Evolutionary conservation across 2,113 vertebrate species (phyloP).

Genomic region (Corythornis cristatus): DNA sequence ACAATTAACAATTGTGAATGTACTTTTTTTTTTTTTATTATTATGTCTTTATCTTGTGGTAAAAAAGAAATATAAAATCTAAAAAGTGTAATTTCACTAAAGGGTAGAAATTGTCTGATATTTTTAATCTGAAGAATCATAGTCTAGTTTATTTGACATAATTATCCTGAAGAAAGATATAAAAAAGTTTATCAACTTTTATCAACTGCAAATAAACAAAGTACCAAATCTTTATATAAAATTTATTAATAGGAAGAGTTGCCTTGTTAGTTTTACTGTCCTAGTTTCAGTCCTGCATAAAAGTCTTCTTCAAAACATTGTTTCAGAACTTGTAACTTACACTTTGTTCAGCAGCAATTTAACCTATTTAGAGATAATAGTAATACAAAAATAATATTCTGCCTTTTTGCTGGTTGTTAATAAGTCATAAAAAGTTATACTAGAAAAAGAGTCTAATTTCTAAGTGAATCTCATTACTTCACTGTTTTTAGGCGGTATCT

Average conservation of each 20-base stretch:
- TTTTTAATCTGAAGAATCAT: not conserved
- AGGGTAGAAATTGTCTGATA: constrained; percentile 9
- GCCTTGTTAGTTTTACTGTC: not conserved
- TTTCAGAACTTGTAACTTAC: not conserved
- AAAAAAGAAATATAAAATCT: not conserved
- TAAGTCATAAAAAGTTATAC: not conserved
- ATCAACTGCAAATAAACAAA: not conserved
- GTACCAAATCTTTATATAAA: not conserved
- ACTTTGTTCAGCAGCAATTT: not conserved
- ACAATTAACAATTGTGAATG: not conserved
- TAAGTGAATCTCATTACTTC: not conserved
- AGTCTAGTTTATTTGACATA: not conserved
- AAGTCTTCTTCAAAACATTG: not conserved
- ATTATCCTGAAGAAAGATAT: not conserved
- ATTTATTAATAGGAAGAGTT: not conserved
- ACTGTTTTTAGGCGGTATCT: not conserved
- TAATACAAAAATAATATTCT: not conserved
- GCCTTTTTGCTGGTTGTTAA: not conserved
- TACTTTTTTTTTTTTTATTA: not conserved
- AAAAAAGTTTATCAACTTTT: not conserved
- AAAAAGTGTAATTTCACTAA: not conserved
- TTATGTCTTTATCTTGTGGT: not conserved
- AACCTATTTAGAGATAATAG: not conserved
- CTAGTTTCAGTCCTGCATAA: not conserved
- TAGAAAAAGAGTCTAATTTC: not conserved